These are phyloP conservation scores for Thunnus maccoyii DNA, from an alignment of 2,113 vertebrate genomes.

Conservation along the genomic window DNA sequence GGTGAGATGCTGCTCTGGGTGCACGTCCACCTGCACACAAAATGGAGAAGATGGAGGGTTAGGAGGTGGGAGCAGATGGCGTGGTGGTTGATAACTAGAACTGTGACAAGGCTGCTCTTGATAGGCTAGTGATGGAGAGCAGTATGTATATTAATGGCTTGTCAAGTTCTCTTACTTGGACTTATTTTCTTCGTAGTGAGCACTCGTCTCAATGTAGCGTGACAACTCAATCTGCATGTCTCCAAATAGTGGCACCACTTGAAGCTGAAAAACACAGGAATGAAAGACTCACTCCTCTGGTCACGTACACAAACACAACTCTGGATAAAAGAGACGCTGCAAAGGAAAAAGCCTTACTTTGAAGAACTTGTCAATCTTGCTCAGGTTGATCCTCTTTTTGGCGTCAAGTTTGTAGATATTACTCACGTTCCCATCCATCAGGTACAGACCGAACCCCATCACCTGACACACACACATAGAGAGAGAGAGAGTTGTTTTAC, in stretches of 20 bases:
- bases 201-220: conserved; percentile 99
- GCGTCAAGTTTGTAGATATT: conserved; percentile 99
- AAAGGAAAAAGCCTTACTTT: conserved; percentile 85
- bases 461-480: conserved; percentile 84
- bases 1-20: conserved; percentile 99
- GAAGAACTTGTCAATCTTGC: conserved; percentile 99
- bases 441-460: conserved; percentile 98
- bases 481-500: background rate
- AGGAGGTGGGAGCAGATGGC: conserved; percentile 21
- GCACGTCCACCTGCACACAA: conserved; percentile 94
- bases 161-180: conserved; percentile 91
- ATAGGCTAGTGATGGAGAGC: background rate
- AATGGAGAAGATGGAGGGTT: conserved; percentile 12
- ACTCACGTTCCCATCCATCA: conserved; percentile 99
- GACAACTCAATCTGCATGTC: conserved; percentile 99
- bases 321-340: conserved; percentile 8
- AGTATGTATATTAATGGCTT: background rate
- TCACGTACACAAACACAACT: background rate
- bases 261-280: conserved; percentile 89
- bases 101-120: background rate
- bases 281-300: background rate
- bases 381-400: conserved; percentile 99
- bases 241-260: conserved; percentile 98
- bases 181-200: conserved; percentile 99
- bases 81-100: background rate